These are phyloP conservation scores for Cheirogaleus major DNA, from an alignment of 2,797 vertebrate species.

Conservation along the genomic window DNA sequence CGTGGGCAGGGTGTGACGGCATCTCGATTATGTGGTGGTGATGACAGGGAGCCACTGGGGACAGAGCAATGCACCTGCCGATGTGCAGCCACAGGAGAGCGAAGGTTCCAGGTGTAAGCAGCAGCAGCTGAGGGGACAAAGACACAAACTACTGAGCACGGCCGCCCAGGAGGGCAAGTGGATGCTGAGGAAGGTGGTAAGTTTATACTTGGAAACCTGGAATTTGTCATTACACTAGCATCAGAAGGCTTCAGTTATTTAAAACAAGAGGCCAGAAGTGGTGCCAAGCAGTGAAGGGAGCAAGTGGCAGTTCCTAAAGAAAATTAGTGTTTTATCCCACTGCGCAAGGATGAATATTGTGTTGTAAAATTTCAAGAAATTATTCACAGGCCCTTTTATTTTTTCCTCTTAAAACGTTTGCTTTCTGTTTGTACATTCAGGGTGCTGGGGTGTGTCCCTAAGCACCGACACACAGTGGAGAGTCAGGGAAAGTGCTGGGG, in stretches of 20 bases:
- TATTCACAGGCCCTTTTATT: too few species aligned
- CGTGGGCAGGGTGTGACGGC: rapidly evolving
- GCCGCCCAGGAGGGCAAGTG: rapidly evolving
- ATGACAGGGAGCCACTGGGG: rapidly evolving
- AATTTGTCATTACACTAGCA: rapidly evolving
- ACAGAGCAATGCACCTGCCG: rapidly evolving
- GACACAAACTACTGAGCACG: rapidly evolving
- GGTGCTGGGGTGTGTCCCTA: rapidly evolving
- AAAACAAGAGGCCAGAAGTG: rapidly evolving
- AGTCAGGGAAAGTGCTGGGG: too few species aligned
- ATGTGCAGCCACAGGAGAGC: rapidly evolving
- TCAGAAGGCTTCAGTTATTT: too few species aligned
- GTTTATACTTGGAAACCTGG: rapidly evolving
- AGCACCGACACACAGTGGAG: rapidly evolving
- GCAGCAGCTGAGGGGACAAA: rapidly evolving
- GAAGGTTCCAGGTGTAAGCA: rapidly evolving
- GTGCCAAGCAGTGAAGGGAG: neutral
- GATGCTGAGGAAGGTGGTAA: rapidly evolving
- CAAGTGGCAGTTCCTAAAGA: neutral
- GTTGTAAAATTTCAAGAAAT: neutral
- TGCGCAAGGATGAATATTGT: neutral
- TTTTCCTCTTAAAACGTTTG: neutral
- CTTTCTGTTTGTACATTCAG: neutral
- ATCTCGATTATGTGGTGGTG: rapidly evolving
- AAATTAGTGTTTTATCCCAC: neutral